Evolutionary conservation across 2,888 invertebrate genomes (phyloP), one percentile per base, ranked within the genome.

Genomic region (Cerastis rubricosa): DNA sequence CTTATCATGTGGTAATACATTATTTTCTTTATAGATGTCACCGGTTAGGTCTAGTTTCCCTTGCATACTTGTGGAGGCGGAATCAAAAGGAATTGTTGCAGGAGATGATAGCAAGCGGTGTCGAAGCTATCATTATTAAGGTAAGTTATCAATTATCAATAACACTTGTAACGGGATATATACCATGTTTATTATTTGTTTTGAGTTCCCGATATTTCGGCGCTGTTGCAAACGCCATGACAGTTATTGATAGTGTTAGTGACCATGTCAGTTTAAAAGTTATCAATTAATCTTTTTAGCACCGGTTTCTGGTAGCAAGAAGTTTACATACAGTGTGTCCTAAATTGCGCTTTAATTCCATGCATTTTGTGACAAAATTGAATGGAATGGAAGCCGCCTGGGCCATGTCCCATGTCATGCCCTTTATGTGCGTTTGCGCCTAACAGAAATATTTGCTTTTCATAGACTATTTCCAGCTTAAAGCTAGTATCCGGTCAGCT

Each of bases 111-210:
- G 98, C 98, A 88, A 98, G 98, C 93, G 98, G 98, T 89, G 97
- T 99, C 84, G 98, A 99, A 92, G 99, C 99, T 76, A 98, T 99
- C 91, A 97, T 99, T 80, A 99, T 99, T 88, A 99, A 99, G 98
- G 99, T 99, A 81, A 84, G 88, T 14, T 64, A 43, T n/a, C 9
- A 43, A 25, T 14, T 14, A 1, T n/a, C 9, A 43, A 25, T 14
- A n/a, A n/a, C n/a, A n/a, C n/a, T n/a, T n/a, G n/a, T n/a, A n/a
- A n/a, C n/a, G n/a, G n/a, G n/a, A n/a, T n/a, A n/a, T n/a, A n/a
- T n/a, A n/a, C n/a, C n/a, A n/a, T n/a, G n/a, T n/a, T n/a, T n/a
- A n/a, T n/a, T n/a, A n/a, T n/a, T n/a, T n/a, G n/a, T n/a, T n/a
- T n/a, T n/a, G n/a, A n/a, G n/a, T n/a, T n/a, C n/a, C n/a, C n/a